Conservation (phyloP, 2,797 vertebrate species). For the Chiroxiphia lanceolata region DNA sequence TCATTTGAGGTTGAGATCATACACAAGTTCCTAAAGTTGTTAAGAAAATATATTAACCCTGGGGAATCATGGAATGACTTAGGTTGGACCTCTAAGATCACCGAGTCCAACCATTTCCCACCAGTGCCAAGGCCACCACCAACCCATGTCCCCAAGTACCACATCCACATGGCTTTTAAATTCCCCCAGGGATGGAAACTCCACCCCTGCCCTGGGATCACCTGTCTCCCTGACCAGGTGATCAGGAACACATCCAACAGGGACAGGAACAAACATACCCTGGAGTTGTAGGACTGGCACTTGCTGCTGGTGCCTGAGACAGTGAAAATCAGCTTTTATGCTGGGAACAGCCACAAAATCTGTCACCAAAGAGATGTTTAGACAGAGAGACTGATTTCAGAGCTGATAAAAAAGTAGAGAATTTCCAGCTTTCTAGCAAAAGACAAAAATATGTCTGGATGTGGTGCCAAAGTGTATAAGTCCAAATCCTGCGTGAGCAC, state of each 20-base stretch:
- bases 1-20: not conserved
- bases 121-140: not conserved
- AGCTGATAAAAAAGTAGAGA: not conserved
- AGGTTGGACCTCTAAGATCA: not conserved
- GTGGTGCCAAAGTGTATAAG: not conserved
- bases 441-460: not conserved
- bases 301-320: not conserved
- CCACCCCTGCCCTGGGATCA: not conserved
- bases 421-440: not conserved
- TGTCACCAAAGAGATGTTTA: not conserved
- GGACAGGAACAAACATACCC: not conserved
- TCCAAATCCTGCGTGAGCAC: not conserved
- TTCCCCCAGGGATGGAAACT: not conserved
- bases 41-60: not conserved
- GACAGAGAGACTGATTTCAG: not conserved
- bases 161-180: not conserved
- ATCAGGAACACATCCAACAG: not conserved
- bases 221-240: not conserved
- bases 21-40: not conserved
- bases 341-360: not conserved
- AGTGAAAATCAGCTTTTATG: not conserved
- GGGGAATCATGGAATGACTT: not conserved
- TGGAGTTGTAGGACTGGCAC: not conserved
- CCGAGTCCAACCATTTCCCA: accelerated
- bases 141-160: accelerated